These are phyloP conservation scores for Lepisosteus osseus DNA, from an alignment of 2,113 vertebrate genomes.

Conservation along the genomic window DNA sequence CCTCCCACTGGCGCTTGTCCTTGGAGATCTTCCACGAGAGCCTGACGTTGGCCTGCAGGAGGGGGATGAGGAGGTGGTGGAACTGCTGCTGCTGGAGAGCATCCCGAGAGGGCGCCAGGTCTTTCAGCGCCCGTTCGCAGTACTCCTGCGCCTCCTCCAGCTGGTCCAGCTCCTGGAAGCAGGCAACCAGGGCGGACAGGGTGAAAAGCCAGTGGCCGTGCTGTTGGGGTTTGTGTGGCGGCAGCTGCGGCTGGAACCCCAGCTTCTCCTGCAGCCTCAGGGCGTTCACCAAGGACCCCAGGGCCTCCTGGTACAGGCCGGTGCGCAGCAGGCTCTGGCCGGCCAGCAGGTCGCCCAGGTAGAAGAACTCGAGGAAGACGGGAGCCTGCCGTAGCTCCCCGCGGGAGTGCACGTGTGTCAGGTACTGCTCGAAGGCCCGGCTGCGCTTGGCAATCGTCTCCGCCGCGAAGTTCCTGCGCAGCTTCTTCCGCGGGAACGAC, in stretches of 20 bases:
- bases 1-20: conserved; percentile 84
- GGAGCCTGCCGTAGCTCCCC: conserved; percentile 64
- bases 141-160: conserved; percentile 75
- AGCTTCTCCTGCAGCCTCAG: conserved; percentile 82
- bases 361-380: conserved; percentile 83
- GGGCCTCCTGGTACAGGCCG: conserved; percentile 77
- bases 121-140: conserved; percentile 76
- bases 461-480: conserved; percentile 81
- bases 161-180: conserved; percentile 84
- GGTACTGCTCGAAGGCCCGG: conserved; percentile 90
- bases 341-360: conserved; percentile 73
- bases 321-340: conserved; percentile 80
- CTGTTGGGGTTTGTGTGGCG: conserved; percentile 35
- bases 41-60: conserved; percentile 77
- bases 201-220: conserved; percentile 75
- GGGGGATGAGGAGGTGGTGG: conserved; percentile 76
- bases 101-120: conserved; percentile 42
- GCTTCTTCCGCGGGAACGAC: conserved; percentile 85
- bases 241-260: conserved; percentile 50
- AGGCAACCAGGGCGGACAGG: conserved; percentile 75
- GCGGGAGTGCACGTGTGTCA: conserved; percentile 80
- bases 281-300: conserved; percentile 78
- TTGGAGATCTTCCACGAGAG: conserved; percentile 86
- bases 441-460: conserved; percentile 93
- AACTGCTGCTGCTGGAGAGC: conserved; percentile 55